These are phyloP conservation scores for Apotomis betuletana DNA, from an alignment of 2,888 invertebrate genomes.

Conservation along the genomic window DNA sequence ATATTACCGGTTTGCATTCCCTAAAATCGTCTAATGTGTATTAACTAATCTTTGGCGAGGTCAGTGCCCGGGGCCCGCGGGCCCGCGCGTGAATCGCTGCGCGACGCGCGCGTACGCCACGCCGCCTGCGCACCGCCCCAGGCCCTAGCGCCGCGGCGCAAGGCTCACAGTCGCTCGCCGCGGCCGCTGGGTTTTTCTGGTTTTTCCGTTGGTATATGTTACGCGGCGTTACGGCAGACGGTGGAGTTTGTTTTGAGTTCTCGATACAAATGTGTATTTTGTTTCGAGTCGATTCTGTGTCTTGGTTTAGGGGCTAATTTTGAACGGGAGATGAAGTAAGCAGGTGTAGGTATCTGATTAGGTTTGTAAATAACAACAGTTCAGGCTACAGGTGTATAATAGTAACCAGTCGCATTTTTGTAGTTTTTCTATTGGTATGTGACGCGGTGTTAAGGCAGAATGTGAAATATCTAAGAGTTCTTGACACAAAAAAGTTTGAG, in stretches of 20 bases:
- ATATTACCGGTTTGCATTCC: no score
- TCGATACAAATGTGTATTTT: slow-evolving; percentile 11
- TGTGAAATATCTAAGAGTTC: no score
- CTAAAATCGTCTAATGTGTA: slow-evolving; percentile 22
- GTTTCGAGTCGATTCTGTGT: not conserved
- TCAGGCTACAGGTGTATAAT: no score
- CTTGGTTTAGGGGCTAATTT: slow-evolving; percentile 5
- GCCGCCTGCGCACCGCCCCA: not conserved
- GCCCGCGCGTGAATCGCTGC: slow-evolving; percentile 46
- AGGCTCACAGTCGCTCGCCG: slow-evolving; percentile 9
- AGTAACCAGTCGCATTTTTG: no score
- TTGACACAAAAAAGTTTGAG: no score
- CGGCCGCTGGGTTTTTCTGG: slow-evolving; percentile 4
- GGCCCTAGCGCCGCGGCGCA: not conserved
- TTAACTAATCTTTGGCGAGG: slow-evolving; percentile 58
- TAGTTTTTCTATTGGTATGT: no score
- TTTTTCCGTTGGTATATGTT: slow-evolving; percentile 10
- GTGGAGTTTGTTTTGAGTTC: slow-evolving; percentile 21
- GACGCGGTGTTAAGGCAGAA: no score
- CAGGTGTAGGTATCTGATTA: no score
- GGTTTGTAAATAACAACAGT: no score
- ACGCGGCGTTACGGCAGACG: slow-evolving; percentile 26
- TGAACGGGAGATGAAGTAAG: not conserved
- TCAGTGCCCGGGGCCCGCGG: slow-evolving; percentile 65
- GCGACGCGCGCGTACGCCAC: slow-evolving; percentile 24